phyloP scores from a whole-genome alignment of 2,888 invertebrate genomes.

The Callyntrura guangdongensis region DNA sequence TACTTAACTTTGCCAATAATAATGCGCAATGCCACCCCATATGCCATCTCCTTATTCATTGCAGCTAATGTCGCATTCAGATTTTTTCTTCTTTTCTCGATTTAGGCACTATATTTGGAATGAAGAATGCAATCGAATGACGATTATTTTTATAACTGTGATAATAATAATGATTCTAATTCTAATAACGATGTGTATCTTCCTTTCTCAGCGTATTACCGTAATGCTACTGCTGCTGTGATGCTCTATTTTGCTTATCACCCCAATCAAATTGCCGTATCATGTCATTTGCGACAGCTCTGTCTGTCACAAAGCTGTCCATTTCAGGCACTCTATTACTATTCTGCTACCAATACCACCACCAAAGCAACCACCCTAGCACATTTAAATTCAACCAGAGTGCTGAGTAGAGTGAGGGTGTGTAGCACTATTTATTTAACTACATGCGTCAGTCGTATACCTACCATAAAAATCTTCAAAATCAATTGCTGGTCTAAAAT shows the following conservation, averaged over 20 bases:
- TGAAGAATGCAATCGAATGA: slow-evolving; percentile 2
- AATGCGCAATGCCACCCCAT: no score
- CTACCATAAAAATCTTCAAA: neutral
- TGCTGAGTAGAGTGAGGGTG: slow-evolving; percentile 19
- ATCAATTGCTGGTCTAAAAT: neutral
- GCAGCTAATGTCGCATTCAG: neutral
- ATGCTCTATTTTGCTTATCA: slow-evolving; percentile 76
- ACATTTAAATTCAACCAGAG: neutral
- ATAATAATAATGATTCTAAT: slow-evolving; percentile 22
- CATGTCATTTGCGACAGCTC: slow-evolving; percentile 79
- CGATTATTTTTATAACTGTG: slow-evolving; percentile 4
- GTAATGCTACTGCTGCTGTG: neutral
- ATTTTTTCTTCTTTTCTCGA: no score
- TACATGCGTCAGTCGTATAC: neutral
- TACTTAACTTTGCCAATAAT: neutral
- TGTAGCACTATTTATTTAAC: slow-evolving; percentile 8
- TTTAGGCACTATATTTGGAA: slow-evolving; percentile 33
- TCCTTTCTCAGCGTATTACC: neutral
- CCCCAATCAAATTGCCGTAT: slow-evolving; percentile 77
- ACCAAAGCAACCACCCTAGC: neutral
- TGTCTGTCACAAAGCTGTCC: slow-evolving; percentile 75
- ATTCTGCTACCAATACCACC: neutral
- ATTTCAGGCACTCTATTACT: slow-evolving; percentile 1
- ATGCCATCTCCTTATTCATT: neutral
- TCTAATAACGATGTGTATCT: neutral